Percentiles rank a stretch among this genome's conserved stretches.
phyloP scores from a whole-genome alignment of 2,888 invertebrate genomes.

The Aquatica leii region DNA sequence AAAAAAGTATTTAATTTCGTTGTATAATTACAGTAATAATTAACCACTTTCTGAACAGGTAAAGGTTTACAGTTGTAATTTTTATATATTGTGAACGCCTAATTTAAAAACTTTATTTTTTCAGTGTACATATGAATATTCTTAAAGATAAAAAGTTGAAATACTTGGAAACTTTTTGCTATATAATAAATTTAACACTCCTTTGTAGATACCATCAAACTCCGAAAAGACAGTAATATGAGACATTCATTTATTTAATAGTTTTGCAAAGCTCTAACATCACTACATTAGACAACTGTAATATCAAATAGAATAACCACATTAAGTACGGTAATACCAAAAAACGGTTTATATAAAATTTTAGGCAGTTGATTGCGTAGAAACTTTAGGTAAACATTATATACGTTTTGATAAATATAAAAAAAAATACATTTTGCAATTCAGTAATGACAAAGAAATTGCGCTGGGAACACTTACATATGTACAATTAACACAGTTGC shows the following conservation, averaged over 20 bases:
- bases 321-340: slow-evolving; percentile 17
- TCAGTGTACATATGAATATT: too few relatives aligned
- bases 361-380: slow-evolving; percentile 16
- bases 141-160: too few relatives aligned
- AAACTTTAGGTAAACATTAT: slow-evolving; percentile 10
- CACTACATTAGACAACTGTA: slow-evolving; percentile 23
- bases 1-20: too few relatives aligned
- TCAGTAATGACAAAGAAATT: background rate
- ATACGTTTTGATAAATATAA: background rate
- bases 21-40: too few relatives aligned
- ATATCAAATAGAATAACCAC: slow-evolving; percentile 20
- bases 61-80: too few relatives aligned
- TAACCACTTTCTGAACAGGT: too few relatives aligned
- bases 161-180: too few relatives aligned
- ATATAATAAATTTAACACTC: too few relatives aligned
- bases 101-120: too few relatives aligned
- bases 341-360: slow-evolving; percentile 19
- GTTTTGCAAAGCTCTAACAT: slow-evolving; percentile 25
- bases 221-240: background rate
- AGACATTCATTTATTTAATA: slow-evolving; percentile 27
- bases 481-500: slow-evolving; percentile 11
- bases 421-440: background rate
- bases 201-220: too few relatives aligned
- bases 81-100: too few relatives aligned
- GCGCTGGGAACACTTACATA: background rate